Evolutionary conservation across 2,888 invertebrate species (phyloP).

Genomic region (Xylota sylvarum): DNA sequence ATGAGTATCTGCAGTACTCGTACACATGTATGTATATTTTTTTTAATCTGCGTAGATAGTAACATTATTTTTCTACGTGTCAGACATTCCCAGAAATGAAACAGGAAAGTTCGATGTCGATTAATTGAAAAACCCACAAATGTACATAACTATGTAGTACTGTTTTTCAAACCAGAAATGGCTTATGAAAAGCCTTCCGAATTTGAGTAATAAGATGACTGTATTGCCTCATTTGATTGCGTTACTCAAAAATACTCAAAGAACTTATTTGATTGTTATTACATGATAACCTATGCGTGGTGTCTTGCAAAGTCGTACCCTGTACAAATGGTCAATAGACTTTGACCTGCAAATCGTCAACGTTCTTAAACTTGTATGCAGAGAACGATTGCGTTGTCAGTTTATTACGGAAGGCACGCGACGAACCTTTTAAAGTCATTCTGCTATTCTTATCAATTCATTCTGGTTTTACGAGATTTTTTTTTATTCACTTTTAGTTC

Average conservation of each 20-base stretch:
- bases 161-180: not conserved
- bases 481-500: not conserved
- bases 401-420: not conserved
- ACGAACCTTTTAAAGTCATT: not conserved
- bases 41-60: not conserved
- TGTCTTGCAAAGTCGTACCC: not conserved
- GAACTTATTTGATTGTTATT: too few relatives aligned
- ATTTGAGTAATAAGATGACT: conserved; percentile 1
- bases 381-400: not conserved
- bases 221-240: not conserved
- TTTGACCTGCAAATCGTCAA: not conserved
- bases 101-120: not conserved
- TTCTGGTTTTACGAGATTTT: not conserved
- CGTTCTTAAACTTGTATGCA: not conserved
- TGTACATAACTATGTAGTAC: not conserved
- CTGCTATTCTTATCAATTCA: not conserved
- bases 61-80: not conserved
- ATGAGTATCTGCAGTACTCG: not conserved
- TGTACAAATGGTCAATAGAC: not conserved
- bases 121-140: not conserved
- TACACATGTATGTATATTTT: too few relatives aligned
- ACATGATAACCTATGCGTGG: not conserved
- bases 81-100: not conserved
- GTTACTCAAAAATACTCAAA: not conserved
- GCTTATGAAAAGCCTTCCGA: not conserved